phyloP scores from a whole-genome alignment of 2,113 vertebrate species.

The Myotis brandtii region DNA sequence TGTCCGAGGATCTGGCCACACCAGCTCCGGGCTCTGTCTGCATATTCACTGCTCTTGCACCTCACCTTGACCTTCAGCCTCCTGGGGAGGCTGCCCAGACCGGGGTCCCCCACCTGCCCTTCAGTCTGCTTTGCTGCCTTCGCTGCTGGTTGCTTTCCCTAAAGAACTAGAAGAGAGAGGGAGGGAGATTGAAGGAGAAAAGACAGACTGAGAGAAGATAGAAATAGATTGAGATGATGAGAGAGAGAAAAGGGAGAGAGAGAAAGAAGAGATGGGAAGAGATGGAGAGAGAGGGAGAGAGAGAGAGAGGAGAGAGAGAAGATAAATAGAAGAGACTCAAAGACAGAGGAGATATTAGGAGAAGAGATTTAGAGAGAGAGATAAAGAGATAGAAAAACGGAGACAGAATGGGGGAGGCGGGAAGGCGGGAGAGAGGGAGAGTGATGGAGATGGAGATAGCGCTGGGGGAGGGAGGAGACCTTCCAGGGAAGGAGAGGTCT shows the following conservation, averaged over 20 bases:
- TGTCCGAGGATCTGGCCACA: slow-evolving; percentile 74
- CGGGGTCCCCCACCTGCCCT: too few relatives aligned
- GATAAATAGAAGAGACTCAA: not conserved
- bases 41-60: rapidly evolving
- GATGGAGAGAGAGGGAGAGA: too few relatives aligned
- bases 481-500: not conserved
- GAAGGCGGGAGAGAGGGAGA: not conserved
- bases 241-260: rapidly evolving
- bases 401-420: not conserved
- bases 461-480: not conserved
- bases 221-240: not conserved
- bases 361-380: not conserved
- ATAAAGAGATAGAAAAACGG: not conserved
- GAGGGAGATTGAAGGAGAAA: not conserved
- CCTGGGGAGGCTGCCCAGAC: not conserved
- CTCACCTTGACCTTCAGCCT: not conserved
- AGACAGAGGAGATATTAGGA: not conserved
- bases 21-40: not conserved
- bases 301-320: not conserved
- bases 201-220: not conserved
- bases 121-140: not conserved
- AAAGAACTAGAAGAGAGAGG: not conserved
- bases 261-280: rapidly evolving
- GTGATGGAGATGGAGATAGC: not conserved
- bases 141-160: not conserved